These are phyloP conservation scores for Apostichopus parvimensis DNA, from an alignment of 35 echinoderm and acorn worm species.

Conservation along the genomic window DNA sequence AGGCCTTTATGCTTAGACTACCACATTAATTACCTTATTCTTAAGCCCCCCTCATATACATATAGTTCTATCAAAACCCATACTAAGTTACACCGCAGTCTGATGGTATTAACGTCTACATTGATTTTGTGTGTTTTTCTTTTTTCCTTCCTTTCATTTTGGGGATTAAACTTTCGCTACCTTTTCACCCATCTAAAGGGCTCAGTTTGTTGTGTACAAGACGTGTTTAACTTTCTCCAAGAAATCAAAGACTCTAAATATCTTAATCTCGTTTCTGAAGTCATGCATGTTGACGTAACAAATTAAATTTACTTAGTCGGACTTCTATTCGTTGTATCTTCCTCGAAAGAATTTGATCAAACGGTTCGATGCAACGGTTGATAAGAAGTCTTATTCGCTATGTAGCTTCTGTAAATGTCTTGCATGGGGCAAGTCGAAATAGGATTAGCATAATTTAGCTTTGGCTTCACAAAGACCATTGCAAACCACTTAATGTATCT, in stretches of 20 bases:
- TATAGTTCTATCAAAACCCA: no score
- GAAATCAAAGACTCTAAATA: neutral
- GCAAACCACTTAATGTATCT: neutral
- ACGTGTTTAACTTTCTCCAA: neutral
- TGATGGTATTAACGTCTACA: neutral
- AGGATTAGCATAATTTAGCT: neutral
- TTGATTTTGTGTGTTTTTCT: neutral
- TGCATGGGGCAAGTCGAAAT: neutral
- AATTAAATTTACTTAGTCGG: neutral
- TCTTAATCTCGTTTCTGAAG: neutral
- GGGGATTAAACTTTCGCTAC: neutral
- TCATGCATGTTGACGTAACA: neutral
- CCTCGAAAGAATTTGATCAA: neutral
- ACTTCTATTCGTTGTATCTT: slow-evolving; percentile 4
- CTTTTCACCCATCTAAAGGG: neutral
- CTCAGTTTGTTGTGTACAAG: neutral
- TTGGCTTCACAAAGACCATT: neutral
- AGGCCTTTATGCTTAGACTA: no score
- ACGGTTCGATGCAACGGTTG: neutral
- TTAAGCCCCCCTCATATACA: no score
- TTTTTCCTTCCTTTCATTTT: neutral
- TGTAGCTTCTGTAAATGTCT: neutral
- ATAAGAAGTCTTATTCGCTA: neutral
- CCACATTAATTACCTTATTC: no score
- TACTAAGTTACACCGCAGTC: neutral